phyloP scores from a whole-genome alignment of 1,140 invertebrate genomes.

The Orchesella cincta region DNA sequence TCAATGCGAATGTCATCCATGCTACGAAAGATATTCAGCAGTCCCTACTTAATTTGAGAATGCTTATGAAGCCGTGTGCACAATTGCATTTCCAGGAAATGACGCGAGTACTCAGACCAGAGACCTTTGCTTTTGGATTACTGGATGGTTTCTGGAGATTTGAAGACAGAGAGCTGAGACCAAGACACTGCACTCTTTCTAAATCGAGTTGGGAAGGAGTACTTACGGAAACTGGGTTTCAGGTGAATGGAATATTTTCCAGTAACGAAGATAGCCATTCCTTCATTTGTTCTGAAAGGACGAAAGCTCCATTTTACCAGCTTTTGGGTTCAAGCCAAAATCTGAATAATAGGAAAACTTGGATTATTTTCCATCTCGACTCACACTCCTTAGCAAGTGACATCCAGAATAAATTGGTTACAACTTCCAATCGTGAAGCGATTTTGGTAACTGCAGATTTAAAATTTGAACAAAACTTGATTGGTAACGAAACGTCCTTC shows the following conservation, averaged over 20 bases:
- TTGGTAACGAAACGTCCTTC: not conserved
- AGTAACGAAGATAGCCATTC: not conserved
- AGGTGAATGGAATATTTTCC: not conserved
- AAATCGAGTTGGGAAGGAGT: not conserved
- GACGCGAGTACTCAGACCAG: not conserved
- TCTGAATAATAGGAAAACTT: not conserved
- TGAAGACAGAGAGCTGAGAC: conserved; percentile 29
- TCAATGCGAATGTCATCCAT: conserved; percentile 39
- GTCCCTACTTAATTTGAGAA: conserved; percentile 14
- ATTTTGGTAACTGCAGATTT: not conserved
- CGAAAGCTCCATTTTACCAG: not conserved
- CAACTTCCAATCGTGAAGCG: not conserved
- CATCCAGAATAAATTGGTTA: not conserved
- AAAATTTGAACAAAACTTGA: too few species aligned
- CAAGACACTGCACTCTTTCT: not conserved
- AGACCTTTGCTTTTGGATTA: conserved; percentile 31
- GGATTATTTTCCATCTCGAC: not conserved
- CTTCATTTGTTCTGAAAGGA: not conserved
- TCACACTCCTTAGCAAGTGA: too few species aligned
- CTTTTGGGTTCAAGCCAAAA: too few species aligned
- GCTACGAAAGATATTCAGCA: conserved; percentile 32
- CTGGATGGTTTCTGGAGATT: conserved; percentile 44
- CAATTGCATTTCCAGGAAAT: conserved; percentile 13
- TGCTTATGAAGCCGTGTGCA: conserved; percentile 25
- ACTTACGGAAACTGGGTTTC: not conserved